Base-by-base conservation (phyloP, 1,140 invertebrate species). In the Bombus superbus region DNA sequence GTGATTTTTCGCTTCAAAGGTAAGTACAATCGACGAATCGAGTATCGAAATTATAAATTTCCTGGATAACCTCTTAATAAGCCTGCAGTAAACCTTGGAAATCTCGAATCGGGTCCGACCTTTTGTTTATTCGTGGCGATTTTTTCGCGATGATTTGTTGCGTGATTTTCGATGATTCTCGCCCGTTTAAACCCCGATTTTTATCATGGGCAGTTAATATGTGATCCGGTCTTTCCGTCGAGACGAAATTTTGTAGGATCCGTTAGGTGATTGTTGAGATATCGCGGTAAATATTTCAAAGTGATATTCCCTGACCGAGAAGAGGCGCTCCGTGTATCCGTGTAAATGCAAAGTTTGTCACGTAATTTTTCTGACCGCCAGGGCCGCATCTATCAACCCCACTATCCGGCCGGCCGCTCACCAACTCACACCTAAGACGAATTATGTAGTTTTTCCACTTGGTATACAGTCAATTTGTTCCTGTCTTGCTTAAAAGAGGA, bases 61-160 rank as follows among this genome's bases (percentile, higher is more conserved):
- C 5, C 32, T 18, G 11, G 15, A 18, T 69, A 73, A 47, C 5
- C 4, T 2, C 3, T 59, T 13, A 35, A 22, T 69, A 32, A 66
- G 32, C 25, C 38, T 57, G 13, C 59, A 86, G 57, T 86, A 90
- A 85, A 77, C 81, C 83, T 73, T 42, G 69, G 72, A 94, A 94
- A 91, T 91, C 71, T 71, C 88, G 79, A 91, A 79, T 78, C 86
- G 87, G 84, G 71, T 73, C 78, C 93, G 93, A 94, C 91, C 92
- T 94, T 94, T 94, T 94, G 93, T 94, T 94, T 94, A 94, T 94
- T 93, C 93, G 92, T 94, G 91, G 88, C 91, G 85, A 92, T 91
- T 92, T 92, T 92, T 93, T 91, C 91, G 85, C 89, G 69, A 86
- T 57, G 66, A 85, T 86, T 92, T 90, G 40, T 87, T 76, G 68